These are phyloP conservation scores for Orientallactaga bullata DNA, from an alignment of 2,113 vertebrate species.

Conservation along the genomic window DNA sequence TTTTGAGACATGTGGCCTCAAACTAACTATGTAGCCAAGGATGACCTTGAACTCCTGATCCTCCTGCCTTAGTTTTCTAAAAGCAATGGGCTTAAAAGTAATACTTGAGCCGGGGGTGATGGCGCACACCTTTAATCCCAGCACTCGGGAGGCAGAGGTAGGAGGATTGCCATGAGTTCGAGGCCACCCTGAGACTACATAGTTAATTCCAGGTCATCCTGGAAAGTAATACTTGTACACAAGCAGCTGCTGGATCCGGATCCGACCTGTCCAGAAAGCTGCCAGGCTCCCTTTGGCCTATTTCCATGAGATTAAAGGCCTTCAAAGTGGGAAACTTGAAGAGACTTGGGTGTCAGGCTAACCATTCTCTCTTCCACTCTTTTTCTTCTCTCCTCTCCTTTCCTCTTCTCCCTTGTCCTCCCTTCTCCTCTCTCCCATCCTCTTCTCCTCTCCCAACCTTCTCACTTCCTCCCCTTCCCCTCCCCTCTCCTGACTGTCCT, in stretches of 20 bases:
- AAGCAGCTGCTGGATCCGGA: background rate
- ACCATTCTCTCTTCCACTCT: background rate
- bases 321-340: background rate
- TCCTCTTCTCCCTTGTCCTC: no score
- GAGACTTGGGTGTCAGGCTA: background rate
- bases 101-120: no score
- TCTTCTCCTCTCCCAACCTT: no score
- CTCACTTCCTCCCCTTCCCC: background rate
- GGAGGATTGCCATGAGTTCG: no score
- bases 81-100: background rate
- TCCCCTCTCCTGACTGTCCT: no score
- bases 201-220: no score
- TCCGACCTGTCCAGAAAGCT: background rate
- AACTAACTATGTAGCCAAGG: background rate
- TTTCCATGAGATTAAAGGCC: background rate
- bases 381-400: background rate
- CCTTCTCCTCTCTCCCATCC: background rate
- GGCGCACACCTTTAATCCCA: no score
- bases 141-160: no score
- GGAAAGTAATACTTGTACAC: background rate
- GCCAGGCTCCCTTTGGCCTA: background rate
- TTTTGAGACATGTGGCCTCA: background rate
- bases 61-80: background rate
- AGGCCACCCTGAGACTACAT: no score
- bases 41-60: background rate